Evolutionary conservation across 2,797 vertebrate species (phyloP), one percentile per base, ranked within the genome.

Genomic region (Gymnoscopelus braueri): DNA sequence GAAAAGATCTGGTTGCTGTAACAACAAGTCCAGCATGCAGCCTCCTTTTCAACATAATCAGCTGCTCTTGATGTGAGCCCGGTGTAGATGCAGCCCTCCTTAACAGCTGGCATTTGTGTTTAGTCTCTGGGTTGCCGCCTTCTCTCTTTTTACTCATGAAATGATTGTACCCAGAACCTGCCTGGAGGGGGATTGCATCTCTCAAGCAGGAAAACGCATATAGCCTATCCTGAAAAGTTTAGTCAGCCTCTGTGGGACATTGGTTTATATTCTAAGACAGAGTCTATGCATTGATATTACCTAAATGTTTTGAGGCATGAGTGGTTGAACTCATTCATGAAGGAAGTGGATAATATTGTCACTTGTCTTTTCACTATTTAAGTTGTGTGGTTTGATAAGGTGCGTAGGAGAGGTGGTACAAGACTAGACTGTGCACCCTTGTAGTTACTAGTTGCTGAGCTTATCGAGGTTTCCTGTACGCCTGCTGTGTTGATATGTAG

Each of bases 51-150:
- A 44, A 66, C 44, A 15, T 65, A 81, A 85, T 84, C 87, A 84
- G 87, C 82, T 89, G 87, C 81, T 65, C 11, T 67, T 81, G 84
- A 85, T 86, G 74, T 75, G 61, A 80, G 75, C 54, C 55, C 72
- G 69, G 67, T 72, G 69, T 69, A 66, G 56, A 74, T 12, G 64
- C 52, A 58, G 47, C 73, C 67, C 75, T 75, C 74, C 61, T 62
- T 60, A 82, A 79, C 83, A 90, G 83, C 85, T 87, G 87, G 85
- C 78, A 47, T 78, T 80, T 84, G 78, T 80, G 79, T 72, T 80
- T 83, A 76, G 67, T 14, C 29, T 55, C 11, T n/a, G 51, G 39
- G 50, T 62, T 63, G 56, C 64, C 14, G 56, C 54, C 57, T 67
- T 77, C 14, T 67, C 32, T 61, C 48, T 76, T 60, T 5, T 19